A percentile compares a stretch with the other conserved stretches of the same genome.
Evolutionary conservation across 2,888 invertebrate species (phyloP).

Genomic region (Rhorus exstirpatorius): DNA sequence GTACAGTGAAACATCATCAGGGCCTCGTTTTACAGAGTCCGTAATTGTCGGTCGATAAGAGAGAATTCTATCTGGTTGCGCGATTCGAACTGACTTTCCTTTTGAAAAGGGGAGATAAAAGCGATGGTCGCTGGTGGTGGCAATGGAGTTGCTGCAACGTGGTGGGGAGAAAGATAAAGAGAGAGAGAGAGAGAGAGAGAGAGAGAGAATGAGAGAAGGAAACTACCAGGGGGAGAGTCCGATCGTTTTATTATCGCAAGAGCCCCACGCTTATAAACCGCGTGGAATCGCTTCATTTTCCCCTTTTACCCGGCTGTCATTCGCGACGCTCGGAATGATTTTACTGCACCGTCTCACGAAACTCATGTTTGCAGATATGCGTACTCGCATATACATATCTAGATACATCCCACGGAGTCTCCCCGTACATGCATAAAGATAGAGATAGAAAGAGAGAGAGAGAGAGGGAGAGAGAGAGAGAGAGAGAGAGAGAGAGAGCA

Average conservation of each 20-base stretch:
- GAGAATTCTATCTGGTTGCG: slow-evolving; percentile 60
- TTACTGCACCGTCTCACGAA: slow-evolving; percentile 71
- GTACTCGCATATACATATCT: background rate
- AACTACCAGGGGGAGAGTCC: slow-evolving; percentile 42
- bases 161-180: slow-evolving; percentile 50
- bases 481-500: no score
- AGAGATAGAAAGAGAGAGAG: no score
- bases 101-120: slow-evolving; percentile 29
- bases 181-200: slow-evolving; percentile 54
- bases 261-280: slow-evolving; percentile 76
- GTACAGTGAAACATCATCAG: slow-evolving; percentile 36
- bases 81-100: slow-evolving; percentile 28
- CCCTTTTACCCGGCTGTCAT: slow-evolving; percentile 76
- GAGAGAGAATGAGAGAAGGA: slow-evolving; percentile 57
- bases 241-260: slow-evolving; percentile 77
- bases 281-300: slow-evolving; percentile 81
- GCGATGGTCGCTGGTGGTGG: slow-evolving; percentile 32
- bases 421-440: slow-evolving; percentile 17
- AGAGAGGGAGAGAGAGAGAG: slow-evolving; percentile 8
- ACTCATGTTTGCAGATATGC: slow-evolving; percentile 46
- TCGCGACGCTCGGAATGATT: slow-evolving; percentile 74
- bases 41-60: slow-evolving; percentile 77
- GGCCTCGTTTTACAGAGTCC: slow-evolving; percentile 40
- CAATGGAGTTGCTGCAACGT: slow-evolving; percentile 55
- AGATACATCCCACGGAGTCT: slow-evolving; percentile 19